A percentile compares a stretch with the other conserved stretches of the same genome.
These are phyloP conservation scores for Sebastes kiyomatsui DNA, from an alignment of 2,797 vertebrate genomes.

Conservation along the genomic window DNA sequence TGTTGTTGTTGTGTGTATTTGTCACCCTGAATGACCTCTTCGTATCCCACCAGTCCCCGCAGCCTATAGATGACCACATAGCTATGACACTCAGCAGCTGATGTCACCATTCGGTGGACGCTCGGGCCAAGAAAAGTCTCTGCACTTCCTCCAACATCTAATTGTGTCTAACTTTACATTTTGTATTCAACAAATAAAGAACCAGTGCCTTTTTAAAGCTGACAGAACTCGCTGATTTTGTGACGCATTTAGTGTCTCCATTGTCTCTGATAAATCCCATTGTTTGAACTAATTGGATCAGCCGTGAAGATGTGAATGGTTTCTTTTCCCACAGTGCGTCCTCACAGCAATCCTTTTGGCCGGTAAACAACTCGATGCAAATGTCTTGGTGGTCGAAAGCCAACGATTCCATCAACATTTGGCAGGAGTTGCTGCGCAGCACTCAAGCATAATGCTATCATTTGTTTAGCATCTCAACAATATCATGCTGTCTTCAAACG, in stretches of 20 bases:
- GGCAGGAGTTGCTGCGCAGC: constrained; percentile 52
- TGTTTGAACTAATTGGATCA: constrained; percentile 58
- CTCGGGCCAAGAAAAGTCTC: not conserved
- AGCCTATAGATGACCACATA: constrained; percentile 49
- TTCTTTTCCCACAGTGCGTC: constrained; percentile 34
- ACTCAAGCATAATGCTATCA: constrained; percentile 65
- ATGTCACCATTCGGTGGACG: constrained; percentile 41
- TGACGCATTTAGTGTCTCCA: not conserved
- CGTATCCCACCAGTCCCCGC: not conserved
- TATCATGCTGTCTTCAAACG: constrained; percentile 59
- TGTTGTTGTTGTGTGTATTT: constrained; percentile 9
- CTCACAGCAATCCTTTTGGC: constrained; percentile 55
- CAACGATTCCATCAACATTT: constrained; percentile 81
- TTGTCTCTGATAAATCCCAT: constrained; percentile 30
- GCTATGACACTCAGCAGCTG: constrained; percentile 36
- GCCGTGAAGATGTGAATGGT: constrained; percentile 20
- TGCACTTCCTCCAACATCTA: constrained; percentile 20
- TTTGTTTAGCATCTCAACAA: constrained; percentile 76
- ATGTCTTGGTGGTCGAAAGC: constrained; percentile 63
- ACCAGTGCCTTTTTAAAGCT: not conserved
- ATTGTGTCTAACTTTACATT: not conserved
- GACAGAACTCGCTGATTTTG: not conserved
- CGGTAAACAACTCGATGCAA: constrained; percentile 78
- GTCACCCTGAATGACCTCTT: constrained; percentile 56
- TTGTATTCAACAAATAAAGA: not conserved